Evolutionary conservation across 2,113 vertebrate species (phyloP).

Genomic region (Lates calcarifer): DNA sequence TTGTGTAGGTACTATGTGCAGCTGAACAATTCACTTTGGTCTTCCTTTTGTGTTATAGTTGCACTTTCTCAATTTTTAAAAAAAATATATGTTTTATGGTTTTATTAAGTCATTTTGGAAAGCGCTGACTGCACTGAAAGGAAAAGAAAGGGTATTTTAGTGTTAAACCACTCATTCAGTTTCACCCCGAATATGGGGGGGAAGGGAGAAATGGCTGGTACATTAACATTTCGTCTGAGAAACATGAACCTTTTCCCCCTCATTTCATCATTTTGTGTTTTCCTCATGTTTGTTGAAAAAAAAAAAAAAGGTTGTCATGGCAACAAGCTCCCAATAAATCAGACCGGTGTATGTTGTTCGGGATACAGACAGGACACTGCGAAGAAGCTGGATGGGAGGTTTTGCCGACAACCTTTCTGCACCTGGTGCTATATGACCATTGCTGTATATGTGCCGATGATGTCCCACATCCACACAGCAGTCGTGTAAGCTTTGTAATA

Average conservation of each 20-base stretch:
- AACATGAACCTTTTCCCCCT: constrained; percentile 22
- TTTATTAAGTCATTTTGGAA: constrained; percentile 29
- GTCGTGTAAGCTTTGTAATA: constrained; percentile 32
- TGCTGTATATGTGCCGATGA: constrained; percentile 63
- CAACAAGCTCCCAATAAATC: constrained; percentile 59
- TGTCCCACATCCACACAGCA: constrained; percentile 43
- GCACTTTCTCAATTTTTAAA: constrained; percentile 51
- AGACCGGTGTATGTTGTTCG: constrained; percentile 51
- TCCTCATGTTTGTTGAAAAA: constrained; percentile 39
- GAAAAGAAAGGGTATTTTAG: constrained; percentile 57
- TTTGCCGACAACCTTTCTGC: constrained; percentile 62
- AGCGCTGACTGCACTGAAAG: constrained; percentile 54
- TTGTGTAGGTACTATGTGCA: constrained; percentile 10
- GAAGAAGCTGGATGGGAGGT: constrained; percentile 46
- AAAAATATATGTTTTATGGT: constrained; percentile 48
- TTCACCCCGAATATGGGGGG: constrained; percentile 2
- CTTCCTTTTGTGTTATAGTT: constrained; percentile 72
- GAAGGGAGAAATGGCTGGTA: not conserved
- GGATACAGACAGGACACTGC: constrained; percentile 47
- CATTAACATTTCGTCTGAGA: constrained; percentile 10
- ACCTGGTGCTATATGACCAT: constrained; percentile 80
- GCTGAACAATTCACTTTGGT: constrained; percentile 63
- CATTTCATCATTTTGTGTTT: constrained; percentile 29
- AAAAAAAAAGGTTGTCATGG: constrained; percentile 65
- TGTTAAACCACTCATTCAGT: constrained; percentile 41